These are phyloP conservation scores for Chiloscyllium plagiosum DNA, from an alignment of 2,113 vertebrate species.

Conservation along the genomic window DNA sequence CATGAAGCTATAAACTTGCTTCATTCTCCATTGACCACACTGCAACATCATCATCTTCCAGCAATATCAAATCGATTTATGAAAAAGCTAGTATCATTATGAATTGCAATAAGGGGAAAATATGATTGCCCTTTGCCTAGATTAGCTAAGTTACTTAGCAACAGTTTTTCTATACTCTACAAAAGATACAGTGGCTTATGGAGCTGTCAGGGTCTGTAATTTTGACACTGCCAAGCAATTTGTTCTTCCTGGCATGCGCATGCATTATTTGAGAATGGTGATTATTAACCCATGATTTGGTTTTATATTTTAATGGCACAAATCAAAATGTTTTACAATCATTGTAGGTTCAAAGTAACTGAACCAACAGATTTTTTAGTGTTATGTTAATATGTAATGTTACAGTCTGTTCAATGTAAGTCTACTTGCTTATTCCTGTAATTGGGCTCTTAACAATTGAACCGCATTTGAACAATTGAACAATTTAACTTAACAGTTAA, in stretches of 20 bases:
- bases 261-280: neutral
- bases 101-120: neutral
- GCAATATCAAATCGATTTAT: neutral
- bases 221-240: conserved; percentile 32
- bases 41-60: neutral
- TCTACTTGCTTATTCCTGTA: neutral
- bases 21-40: neutral
- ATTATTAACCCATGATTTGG: conserved; percentile 26
- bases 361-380: neutral
- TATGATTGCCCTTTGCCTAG: neutral
- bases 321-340: neutral
- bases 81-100: neutral
- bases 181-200: conserved; percentile 22
- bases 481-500: neutral
- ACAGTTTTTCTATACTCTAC: conserved; percentile 17
- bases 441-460: neutral
- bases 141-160: conserved; percentile 21
- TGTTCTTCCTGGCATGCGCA: neutral
- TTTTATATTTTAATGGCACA: neutral
- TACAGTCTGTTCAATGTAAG: neutral
- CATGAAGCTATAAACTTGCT: neutral
- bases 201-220: conserved; percentile 19
- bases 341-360: neutral
- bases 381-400: neutral
- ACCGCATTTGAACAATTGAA: no score